Evolutionary conservation across 2,797 vertebrate genomes (phyloP), one percentile per base, ranked within the genome.

Genomic region (Paramormyrops hopkinsi): DNA sequence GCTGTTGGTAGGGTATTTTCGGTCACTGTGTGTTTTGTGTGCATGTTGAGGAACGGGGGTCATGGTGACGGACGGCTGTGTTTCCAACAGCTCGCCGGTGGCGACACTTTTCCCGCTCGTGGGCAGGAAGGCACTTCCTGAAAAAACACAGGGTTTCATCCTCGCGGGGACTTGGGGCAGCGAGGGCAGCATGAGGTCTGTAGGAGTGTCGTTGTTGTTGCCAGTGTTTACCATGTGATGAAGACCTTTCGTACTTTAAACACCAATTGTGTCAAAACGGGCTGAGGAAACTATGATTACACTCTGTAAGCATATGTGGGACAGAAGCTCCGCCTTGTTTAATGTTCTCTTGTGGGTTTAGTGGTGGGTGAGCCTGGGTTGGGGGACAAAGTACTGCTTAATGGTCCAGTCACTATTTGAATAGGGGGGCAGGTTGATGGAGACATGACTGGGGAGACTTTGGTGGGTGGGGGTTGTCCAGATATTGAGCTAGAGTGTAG

Each of bases 401-500:
- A 87, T 83, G 51, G n/a, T 69, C 25, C 62, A 50, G 76, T 88
- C 46, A 48, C 65, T 76, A 59, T 88, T 88, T 54, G 50, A 69
- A 54, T 56, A 14, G 69, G 62, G 69, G 41, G 69, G 87, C 83
- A 87, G 86, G 62, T 83, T 69, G 62, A 69, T 33, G 25, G 56
- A 29, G 91, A 82, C 90, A n/a, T 54, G 88, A 14, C 44, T 59
- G 29, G 51, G 90, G 85, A 90, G 79, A 84, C 88, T 19, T 88
- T 89, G 88, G 79, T 89, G 73, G 90, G 84, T 59, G 76, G 69
- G 88, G 33, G 79, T 33, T 19, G 83, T 51, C 22, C 46, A 3
- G 46, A 46, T 51, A 33, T 82, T 51, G 50, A 41, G 51, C 69
- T 41, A 22, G 2, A 54, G 79, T 22, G n/a, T 22, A n/a, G 37